Percentiles rank a stretch among this genome's conserved stretches.
phyloP scores from a whole-genome alignment of 2,888 invertebrate genomes.

The Athrips mouffetella region DNA sequence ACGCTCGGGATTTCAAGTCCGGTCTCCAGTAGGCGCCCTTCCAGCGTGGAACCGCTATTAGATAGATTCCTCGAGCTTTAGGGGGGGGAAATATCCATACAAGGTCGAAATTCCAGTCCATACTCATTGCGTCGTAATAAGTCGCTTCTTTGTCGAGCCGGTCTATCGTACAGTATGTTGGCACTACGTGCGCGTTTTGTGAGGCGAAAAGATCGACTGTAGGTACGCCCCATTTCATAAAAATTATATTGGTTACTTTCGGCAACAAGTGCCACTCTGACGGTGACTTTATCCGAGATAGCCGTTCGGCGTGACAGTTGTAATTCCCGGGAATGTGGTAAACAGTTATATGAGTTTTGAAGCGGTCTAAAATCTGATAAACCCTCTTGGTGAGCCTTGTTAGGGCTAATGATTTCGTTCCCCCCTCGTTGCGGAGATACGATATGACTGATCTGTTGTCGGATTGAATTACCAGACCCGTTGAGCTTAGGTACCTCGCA shows the following conservation, averaged over 20 bases:
- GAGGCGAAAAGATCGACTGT: constrained; percentile 17
- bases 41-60: constrained; percentile 21
- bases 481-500: neutral
- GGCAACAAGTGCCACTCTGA: constrained; percentile 20
- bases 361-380: neutral
- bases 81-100: constrained; percentile 20
- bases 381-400: constrained; percentile 3
- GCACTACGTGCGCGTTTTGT: constrained; percentile 10
- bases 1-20: constrained; percentile 24
- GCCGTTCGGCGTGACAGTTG: constrained; percentile 16
- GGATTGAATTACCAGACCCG: constrained; percentile 9
- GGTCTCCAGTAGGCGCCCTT: constrained; percentile 30
- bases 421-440: constrained; percentile 18
- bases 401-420: constrained; percentile 10
- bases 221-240: constrained; percentile 11
- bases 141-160: neutral
- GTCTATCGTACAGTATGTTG: constrained; percentile 4
- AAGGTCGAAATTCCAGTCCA: constrained; percentile 11
- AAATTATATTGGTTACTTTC: neutral
- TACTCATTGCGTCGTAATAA: constrained; percentile 15
- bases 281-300: constrained; percentile 5
- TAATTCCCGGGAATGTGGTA: constrained; percentile 15
- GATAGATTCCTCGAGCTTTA: constrained; percentile 12
- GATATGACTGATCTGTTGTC: constrained; percentile 21
- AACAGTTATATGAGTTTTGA: neutral